These are phyloP conservation scores for Axinella damicornis DNA, from an alignment of 37 sponge, comb jelly and placozoan genomes.

Conservation along the genomic window DNA sequence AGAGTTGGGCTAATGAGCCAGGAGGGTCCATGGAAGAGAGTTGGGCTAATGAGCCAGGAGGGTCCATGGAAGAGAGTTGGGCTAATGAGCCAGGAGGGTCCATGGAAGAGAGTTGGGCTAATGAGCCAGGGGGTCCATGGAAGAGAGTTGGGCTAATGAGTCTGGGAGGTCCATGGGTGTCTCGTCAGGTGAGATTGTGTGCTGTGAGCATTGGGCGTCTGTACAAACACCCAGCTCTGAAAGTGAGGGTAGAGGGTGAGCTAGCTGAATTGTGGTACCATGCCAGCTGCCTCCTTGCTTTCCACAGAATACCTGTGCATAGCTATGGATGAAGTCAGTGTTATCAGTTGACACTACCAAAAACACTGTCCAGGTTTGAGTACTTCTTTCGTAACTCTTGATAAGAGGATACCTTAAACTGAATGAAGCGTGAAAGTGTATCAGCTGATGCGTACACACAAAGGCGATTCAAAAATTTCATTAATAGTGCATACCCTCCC, in stretches of 20 bases:
- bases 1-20: too few relatives aligned
- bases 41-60: too few relatives aligned
- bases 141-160: too few relatives aligned
- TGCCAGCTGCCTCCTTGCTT: conserved; percentile 9
- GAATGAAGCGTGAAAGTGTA: conserved; percentile 29
- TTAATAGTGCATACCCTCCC: conserved; percentile 24
- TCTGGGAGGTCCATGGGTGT: too few relatives aligned
- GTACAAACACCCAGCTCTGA: not conserved
- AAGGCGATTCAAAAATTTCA: conserved; percentile 15
- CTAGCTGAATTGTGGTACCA: conserved; percentile 30
- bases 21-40: too few relatives aligned
- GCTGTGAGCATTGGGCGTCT: too few relatives aligned
- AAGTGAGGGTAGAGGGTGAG: conserved; percentile 23
- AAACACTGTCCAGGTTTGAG: not conserved
- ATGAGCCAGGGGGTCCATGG: too few relatives aligned
- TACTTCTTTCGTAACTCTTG: not conserved
- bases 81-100: too few relatives aligned
- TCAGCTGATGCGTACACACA: conserved; percentile 28
- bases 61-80: too few relatives aligned
- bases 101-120: too few relatives aligned
- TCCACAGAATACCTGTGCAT: conserved; percentile 24
- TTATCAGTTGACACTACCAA: conserved; percentile 23
- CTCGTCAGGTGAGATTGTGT: too few relatives aligned
- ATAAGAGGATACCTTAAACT: not conserved
- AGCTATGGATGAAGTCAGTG: conserved; percentile 30